Evolutionary conservation across 1,140 invertebrate species (phyloP).

Genomic region (Penaeus vannamei): DNA sequence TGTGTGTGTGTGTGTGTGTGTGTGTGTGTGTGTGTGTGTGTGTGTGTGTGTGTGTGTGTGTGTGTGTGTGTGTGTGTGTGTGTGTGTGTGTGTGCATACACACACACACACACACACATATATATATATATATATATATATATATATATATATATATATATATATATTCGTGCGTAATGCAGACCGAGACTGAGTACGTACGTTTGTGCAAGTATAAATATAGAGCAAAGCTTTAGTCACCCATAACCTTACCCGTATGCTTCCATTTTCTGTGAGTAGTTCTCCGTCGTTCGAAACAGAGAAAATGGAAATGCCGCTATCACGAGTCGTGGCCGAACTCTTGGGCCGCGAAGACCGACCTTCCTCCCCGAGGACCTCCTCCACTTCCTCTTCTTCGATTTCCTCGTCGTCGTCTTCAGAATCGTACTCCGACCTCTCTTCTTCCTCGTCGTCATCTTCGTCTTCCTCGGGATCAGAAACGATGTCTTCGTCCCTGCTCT

Average conservation of each 20-base stretch:
- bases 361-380: not conserved
- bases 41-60: no score
- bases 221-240: no score
- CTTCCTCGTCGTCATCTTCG: slow-evolving; percentile 44
- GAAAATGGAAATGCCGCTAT: slow-evolving; percentile 61
- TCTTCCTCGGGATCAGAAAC: slow-evolving; percentile 29
- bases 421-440: slow-evolving; percentile 41
- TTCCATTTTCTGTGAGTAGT: slow-evolving; percentile 42
- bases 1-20: no score
- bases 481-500: not conserved
- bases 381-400: slow-evolving; percentile 46
- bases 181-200: no score
- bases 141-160: no score
- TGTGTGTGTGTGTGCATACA: no score
- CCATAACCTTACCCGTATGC: slow-evolving; percentile 12
- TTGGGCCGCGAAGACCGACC: slow-evolving; percentile 2
- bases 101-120: no score
- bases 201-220: no score
- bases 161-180: no score
- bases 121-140: no score
- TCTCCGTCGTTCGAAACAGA: slow-evolving; percentile 49
- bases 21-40: no score
- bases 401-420: slow-evolving; percentile 28
- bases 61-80: no score
- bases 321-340: slow-evolving; percentile 38